Base-by-base conservation (phyloP, 2,113 vertebrate species). In the Calidris pygmaea region DNA sequence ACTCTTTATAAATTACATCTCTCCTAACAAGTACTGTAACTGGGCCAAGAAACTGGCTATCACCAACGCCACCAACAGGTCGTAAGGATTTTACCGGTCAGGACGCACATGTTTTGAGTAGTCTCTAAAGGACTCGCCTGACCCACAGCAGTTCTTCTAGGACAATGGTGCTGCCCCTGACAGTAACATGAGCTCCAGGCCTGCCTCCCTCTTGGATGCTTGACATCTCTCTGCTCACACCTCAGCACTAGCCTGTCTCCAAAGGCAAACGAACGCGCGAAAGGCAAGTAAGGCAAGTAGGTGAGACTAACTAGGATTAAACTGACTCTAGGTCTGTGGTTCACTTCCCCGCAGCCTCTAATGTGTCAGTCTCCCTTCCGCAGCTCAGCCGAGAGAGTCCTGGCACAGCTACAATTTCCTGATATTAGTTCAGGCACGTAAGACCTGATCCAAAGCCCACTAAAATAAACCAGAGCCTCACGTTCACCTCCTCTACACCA, bases 291-390 rank as follows among this genome's bases (percentile, higher is more conserved):
- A 97, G 87, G 85, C 76, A 94, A 87, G 89, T 24, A 85, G 91
- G 84, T 92, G 90, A 96, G 48, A 90, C 88, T 90, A 93, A 93
- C 94, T 32, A 75, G 95, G 76, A 90, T 96, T 97, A 97, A 97
- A 97, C 96, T 52, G 84, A 96, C 96, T 95, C 78, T 68, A 91
- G 91, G 92, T 97, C 95, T 94, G 94, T 97, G 97, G 96, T 95
- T 98, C 95, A 89, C 92, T 96, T 97, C 89, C 80, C 96, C 41
- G 62, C 76, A 91, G 96, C 85, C 95, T 96, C 97, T 94, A 90
- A 96, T 80, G 93, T 93, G 90, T 95, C 94, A 81, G 93, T 83
- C 96, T 97, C 85, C 96, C 88, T 95, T 91, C 60, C 79, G 90
- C 91, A 95, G 96, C 95, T 96, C 97, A 97, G 92, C 94, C 96